phyloP scores from a whole-genome alignment of 2,888 invertebrate genomes.

The Dryococelus australis region DNA sequence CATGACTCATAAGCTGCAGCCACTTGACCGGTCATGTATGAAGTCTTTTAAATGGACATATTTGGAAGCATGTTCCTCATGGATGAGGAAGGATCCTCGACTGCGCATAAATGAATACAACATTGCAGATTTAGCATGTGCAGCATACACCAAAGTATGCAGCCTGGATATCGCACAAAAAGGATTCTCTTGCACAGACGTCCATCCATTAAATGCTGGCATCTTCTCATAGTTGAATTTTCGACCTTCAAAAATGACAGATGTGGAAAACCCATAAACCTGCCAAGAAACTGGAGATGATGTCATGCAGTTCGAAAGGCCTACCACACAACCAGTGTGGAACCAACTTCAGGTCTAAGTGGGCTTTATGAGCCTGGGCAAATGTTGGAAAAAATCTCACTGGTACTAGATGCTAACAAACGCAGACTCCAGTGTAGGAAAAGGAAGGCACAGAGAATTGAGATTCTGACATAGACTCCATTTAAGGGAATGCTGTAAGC shows the following conservation, averaged over 20 bases:
- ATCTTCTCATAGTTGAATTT: too few relatives aligned
- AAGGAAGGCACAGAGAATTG: slow-evolving; percentile 23
- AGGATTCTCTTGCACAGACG: too few relatives aligned
- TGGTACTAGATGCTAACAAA: slow-evolving; percentile 19
- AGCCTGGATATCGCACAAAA: not conserved
- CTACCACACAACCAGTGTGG: not conserved
- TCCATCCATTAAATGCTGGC: too few relatives aligned
- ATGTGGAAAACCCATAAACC: not conserved
- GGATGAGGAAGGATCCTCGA: slow-evolving; percentile 42
- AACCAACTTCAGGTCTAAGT: not conserved
- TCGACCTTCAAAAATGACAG: too few relatives aligned
- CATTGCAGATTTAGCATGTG: not conserved
- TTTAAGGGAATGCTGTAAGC: slow-evolving; percentile 2
- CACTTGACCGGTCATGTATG: slow-evolving; percentile 44
- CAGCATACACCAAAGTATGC: not conserved
- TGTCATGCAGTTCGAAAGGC: not conserved
- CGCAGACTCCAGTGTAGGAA: not conserved
- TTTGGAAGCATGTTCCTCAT: slow-evolving; percentile 33
- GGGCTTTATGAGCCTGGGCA: not conserved
- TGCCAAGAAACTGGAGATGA: not conserved
- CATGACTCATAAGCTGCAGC: slow-evolving; percentile 49
- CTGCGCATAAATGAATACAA: too few relatives aligned
- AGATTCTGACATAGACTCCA: slow-evolving; percentile 4
- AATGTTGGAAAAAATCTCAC: slow-evolving; percentile 11
- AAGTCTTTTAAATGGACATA: not conserved